Conservation (phyloP, 23 tunicate genomes). For the Diplosoma virens region DNA sequence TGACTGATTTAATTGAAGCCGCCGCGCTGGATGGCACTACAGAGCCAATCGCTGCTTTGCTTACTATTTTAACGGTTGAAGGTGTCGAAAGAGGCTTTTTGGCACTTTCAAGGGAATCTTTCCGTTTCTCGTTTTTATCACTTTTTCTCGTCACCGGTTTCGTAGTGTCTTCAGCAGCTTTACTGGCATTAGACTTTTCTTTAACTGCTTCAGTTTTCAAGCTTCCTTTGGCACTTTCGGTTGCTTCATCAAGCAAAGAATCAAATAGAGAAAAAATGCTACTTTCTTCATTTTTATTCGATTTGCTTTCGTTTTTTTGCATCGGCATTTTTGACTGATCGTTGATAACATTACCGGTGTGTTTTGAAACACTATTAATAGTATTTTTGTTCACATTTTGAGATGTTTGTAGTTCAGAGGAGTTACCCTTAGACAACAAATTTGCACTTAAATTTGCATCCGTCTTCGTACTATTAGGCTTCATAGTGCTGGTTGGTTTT, state of each 20-base stretch:
- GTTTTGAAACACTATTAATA: too few species aligned
- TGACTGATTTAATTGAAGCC: not conserved
- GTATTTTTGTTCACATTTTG: too few species aligned
- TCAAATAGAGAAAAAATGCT: constrained; percentile 71
- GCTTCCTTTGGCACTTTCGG: constrained; percentile 58
- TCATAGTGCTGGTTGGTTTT: not conserved
- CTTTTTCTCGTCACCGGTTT: not conserved
- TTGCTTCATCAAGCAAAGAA: constrained; percentile 80
- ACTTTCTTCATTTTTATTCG: constrained; percentile 38
- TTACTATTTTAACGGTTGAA: not conserved
- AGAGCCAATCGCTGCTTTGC: not conserved
- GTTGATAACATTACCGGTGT: not conserved
- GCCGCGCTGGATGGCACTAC: not conserved
- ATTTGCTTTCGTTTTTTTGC: not conserved
- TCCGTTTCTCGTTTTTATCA: too few species aligned
- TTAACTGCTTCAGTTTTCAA: constrained; percentile 30
- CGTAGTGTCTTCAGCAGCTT: not conserved
- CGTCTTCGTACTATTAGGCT: not conserved
- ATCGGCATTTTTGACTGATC: not conserved
- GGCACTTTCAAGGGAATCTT: not conserved
- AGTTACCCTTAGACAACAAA: not conserved
- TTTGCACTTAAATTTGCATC: not conserved
- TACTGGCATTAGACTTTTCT: not conserved
- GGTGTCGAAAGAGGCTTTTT: not conserved
- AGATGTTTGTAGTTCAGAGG: not conserved